Conservation (phyloP, 2,113 vertebrate genomes). For the Thalassarche chlororhynchos region DNA sequence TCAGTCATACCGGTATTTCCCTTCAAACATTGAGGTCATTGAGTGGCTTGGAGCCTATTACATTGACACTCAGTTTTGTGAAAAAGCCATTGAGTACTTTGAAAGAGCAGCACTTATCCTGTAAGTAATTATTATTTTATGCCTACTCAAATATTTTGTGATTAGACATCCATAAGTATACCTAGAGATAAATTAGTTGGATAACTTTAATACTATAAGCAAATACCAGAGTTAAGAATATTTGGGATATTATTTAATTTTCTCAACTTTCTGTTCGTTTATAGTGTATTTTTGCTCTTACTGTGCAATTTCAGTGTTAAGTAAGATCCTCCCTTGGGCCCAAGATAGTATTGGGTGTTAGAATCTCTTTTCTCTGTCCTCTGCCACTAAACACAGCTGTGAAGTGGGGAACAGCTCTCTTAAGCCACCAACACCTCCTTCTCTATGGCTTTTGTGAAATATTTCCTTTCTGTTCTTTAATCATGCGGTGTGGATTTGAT, state of each 20-base stretch:
- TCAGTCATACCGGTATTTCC: constrained; percentile 94
- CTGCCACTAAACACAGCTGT: not conserved
- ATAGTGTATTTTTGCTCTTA: not conserved
- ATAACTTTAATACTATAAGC: not conserved
- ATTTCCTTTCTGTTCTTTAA: not conserved
- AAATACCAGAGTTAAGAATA: not conserved
- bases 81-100: constrained; percentile 98
- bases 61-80: constrained; percentile 95
- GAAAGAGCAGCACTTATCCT: constrained; percentile 96
- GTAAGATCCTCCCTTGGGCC: not conserved
- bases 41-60: constrained; percentile 97
- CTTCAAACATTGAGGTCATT: constrained; percentile 95
- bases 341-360: not conserved
- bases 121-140: constrained; percentile 81
- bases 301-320: not conserved
- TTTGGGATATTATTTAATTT: not conserved
- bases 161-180: not conserved
- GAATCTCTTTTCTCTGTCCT: not conserved
- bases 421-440: not conserved
- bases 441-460: not conserved
- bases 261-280: not conserved
- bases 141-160: constrained; percentile 2
- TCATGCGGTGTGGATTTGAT: fast-evolving
- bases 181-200: not conserved
- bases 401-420: not conserved